Evolutionary conservation across 92 coral and sea anemone species (phyloP).

Genomic region (Epizoanthus fatuus): DNA sequence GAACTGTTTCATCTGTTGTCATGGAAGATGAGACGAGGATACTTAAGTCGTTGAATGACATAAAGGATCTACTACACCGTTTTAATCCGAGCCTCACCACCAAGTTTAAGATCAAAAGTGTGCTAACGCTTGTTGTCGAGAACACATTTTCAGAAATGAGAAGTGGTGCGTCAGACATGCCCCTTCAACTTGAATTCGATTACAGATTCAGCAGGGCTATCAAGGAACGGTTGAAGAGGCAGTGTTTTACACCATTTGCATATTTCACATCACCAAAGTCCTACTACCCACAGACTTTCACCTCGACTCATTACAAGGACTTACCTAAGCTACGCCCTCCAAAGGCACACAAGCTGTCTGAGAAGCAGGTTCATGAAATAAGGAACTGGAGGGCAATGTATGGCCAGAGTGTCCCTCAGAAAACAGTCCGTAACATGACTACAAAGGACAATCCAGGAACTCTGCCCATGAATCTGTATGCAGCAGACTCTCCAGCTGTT

Average conservation of each 20-base stretch:
- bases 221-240: too few species aligned
- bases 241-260: too few species aligned
- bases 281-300: slow-evolving; percentile 48
- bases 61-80: slow-evolving; percentile 16
- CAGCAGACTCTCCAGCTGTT: slow-evolving; percentile 64
- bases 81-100: slow-evolving; percentile 23
- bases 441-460: slow-evolving; percentile 76
- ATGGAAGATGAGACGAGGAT: background rate
- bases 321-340: slow-evolving; percentile 73
- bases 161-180: slow-evolving; percentile 28
- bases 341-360: slow-evolving; percentile 54
- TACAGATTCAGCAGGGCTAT: too few species aligned
- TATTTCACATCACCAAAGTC: too few species aligned
- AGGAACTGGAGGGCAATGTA: slow-evolving; percentile 72
- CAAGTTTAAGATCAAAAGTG: slow-evolving; percentile 37
- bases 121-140: slow-evolving; percentile 45
- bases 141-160: slow-evolving; percentile 10
- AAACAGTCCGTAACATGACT: slow-evolving; percentile 77
- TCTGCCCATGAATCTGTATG: slow-evolving; percentile 77
- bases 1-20: too few species aligned
- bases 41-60: slow-evolving; percentile 25
- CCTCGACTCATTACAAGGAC: slow-evolving; percentile 67
- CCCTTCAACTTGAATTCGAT: slow-evolving; percentile 39
- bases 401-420: slow-evolving; percentile 83
- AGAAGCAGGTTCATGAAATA: slow-evolving; percentile 58